phyloP scores from a whole-genome alignment of 2,113 vertebrate genomes.

The Choloepus hoffmanni region DNA sequence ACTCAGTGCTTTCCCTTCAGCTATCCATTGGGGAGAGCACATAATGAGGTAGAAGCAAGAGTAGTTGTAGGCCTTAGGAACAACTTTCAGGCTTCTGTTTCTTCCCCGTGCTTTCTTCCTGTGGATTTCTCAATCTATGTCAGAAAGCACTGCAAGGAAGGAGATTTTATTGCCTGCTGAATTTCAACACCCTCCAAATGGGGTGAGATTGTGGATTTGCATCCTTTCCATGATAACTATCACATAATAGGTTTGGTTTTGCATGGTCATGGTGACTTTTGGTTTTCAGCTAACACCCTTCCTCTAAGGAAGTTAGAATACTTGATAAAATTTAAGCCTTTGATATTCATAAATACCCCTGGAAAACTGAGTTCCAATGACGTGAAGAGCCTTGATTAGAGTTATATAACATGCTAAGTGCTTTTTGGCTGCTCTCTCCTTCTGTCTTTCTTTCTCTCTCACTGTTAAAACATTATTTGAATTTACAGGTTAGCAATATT shows the following conservation, averaged over 20 bases:
- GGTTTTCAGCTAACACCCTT: neutral
- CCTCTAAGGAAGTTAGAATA: constrained; percentile 24
- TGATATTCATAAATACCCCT: neutral
- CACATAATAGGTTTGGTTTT: neutral
- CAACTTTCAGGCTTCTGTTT: rapidly evolving
- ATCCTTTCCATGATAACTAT: neutral
- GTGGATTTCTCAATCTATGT: neutral
- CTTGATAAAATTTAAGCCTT: neutral
- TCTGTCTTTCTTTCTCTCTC: too few species aligned
- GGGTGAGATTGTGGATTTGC: rapidly evolving
- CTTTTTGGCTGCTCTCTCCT: neutral
- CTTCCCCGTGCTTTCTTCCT: neutral
- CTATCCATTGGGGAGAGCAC: rapidly evolving
- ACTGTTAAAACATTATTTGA: neutral
- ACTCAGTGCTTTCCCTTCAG: neutral
- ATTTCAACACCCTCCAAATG: neutral
- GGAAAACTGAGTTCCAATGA: neutral
- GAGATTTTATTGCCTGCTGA: neutral
- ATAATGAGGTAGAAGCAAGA: neutral
- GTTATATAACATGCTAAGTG: neutral
- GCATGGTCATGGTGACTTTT: neutral
- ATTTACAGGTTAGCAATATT: neutral
- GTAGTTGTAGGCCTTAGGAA: rapidly evolving
- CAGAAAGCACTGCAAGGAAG: neutral
- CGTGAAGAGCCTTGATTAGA: neutral